Conservation (phyloP, 2,888 invertebrate species). For the Aleiodes testaceus region DNA sequence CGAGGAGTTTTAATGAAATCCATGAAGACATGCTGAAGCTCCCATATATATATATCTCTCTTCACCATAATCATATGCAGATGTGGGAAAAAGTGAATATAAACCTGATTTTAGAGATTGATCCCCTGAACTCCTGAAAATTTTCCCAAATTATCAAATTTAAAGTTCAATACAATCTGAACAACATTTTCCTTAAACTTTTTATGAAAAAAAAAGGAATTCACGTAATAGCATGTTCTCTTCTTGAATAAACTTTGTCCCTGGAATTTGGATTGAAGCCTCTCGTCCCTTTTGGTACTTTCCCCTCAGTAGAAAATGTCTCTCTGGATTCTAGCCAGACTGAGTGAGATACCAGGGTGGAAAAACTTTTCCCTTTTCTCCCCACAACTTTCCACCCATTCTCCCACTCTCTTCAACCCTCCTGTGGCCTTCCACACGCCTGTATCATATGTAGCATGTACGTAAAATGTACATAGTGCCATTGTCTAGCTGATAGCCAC, state of each 20-base stretch:
- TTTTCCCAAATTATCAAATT: no score
- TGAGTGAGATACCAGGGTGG: background rate
- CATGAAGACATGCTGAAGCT: background rate
- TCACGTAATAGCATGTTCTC: conserved; percentile 12
- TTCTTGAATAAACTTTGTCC: conserved; percentile 10
- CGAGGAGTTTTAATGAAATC: conserved; percentile 33
- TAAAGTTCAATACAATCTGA: no score
- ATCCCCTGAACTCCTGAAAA: no score
- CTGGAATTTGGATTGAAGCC: conserved; percentile 1
- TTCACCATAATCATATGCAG: background rate
- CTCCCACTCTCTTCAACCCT: background rate
- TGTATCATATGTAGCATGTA: background rate
- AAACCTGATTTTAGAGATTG: no score
- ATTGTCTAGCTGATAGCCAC: conserved; percentile 26
- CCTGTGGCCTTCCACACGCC: background rate
- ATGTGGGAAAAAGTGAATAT: background rate
- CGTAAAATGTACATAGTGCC: background rate
- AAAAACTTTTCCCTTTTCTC: conserved; percentile 5
- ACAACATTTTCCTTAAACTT: no score
- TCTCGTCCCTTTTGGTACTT: background rate
- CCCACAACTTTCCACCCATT: background rate
- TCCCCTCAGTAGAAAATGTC: no score
- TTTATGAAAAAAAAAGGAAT: background rate
- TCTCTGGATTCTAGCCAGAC: background rate
- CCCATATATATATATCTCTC: background rate